Evolutionary conservation across 2,113 vertebrate species (phyloP).

Genomic region (Myotis davidii): DNA sequence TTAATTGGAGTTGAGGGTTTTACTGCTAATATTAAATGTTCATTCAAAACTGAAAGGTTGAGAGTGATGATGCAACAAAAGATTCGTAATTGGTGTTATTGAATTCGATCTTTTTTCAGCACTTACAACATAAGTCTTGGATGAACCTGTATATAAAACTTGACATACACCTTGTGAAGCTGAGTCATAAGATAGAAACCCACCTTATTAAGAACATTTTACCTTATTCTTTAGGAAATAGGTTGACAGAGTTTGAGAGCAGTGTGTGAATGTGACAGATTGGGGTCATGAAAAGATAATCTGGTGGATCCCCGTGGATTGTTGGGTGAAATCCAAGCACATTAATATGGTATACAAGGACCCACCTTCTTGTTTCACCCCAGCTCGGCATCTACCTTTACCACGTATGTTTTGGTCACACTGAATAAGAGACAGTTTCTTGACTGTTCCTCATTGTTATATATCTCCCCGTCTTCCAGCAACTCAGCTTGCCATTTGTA

Average conservation of each 20-base stretch:
- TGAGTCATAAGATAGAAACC: conserved; percentile 10
- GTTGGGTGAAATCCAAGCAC: background rate
- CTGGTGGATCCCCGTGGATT: background rate
- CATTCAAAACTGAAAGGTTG: background rate
- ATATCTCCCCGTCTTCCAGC: background rate
- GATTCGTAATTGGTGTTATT: background rate
- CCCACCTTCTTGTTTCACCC: background rate
- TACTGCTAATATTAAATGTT: background rate
- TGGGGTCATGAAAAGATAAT: background rate
- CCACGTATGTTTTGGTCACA: background rate
- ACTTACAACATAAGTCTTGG: background rate
- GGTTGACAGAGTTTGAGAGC: background rate
- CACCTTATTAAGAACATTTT: background rate
- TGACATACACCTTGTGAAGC: background rate
- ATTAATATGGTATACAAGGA: background rate
- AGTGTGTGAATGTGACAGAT: background rate
- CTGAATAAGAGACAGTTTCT: background rate
- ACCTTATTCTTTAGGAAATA: background rate
- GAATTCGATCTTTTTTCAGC: background rate
- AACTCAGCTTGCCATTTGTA: background rate
- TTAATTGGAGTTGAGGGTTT: conserved; percentile 1
- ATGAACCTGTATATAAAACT: background rate
- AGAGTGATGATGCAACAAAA: background rate
- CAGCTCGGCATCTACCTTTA: background rate
- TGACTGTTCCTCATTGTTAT: background rate